Percentiles rank a stretch among this genome's conserved stretches.
These are phyloP conservation scores for Psophia crepitans DNA, from an alignment of 2,113 vertebrate species.

Conservation along the genomic window DNA sequence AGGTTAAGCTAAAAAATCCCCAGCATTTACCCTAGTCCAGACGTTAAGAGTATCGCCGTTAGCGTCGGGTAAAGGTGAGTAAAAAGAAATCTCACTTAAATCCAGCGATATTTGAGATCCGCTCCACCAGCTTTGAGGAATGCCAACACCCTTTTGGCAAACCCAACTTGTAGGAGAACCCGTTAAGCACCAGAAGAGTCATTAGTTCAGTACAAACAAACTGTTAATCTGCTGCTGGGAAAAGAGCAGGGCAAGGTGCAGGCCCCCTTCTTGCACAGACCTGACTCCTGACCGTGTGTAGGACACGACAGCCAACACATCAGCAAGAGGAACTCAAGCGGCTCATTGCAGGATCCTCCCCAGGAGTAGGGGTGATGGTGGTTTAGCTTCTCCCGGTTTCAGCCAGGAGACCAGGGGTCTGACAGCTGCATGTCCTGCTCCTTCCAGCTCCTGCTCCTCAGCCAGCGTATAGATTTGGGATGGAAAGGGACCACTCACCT, in stretches of 20 bases:
- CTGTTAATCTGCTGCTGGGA: neutral
- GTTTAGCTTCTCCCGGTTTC: neutral
- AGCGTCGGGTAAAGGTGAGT: neutral
- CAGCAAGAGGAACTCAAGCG: neutral
- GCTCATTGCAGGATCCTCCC: neutral
- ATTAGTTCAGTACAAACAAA: neutral
- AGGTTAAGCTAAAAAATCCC: neutral
- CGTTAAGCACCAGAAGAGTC: neutral
- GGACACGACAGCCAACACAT: fast-evolving
- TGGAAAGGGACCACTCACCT: neutral
- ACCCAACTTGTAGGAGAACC: neutral
- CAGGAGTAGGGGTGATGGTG: fast-evolving
- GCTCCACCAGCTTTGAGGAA: neutral
- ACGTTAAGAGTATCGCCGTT: neutral
- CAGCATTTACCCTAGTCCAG: neutral
- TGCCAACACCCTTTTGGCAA: neutral
- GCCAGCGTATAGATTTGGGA: fast-evolving
- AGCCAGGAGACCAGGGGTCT: neutral
- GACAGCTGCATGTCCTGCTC: neutral
- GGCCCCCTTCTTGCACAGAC: neutral
- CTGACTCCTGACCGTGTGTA: fast-evolving
- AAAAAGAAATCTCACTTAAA: neutral
- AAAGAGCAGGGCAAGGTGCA: neutral
- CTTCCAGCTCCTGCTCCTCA: neutral
- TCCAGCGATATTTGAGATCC: neutral